Base-by-base conservation (phyloP, 2,113 vertebrate species). In the Epinephelus fuscoguttatus region DNA sequence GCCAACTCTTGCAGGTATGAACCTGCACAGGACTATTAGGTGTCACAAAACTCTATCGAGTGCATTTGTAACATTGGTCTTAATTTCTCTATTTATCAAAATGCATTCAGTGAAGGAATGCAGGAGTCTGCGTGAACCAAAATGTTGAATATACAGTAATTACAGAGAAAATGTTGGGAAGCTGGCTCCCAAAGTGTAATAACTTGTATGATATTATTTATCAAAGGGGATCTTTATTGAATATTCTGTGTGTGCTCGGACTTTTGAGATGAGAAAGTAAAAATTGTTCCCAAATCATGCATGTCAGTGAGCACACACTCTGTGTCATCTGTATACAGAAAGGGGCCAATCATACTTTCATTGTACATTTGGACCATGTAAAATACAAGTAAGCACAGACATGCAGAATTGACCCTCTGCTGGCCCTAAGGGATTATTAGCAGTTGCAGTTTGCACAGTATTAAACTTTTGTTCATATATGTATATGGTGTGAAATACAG, bases 101-200 rank as follows among this genome's bases (percentile, higher is more conserved):
- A 93, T 92, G 88, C 83, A 84, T 74, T 33, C 37, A 76, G 85
- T 33, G 33, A 71, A 74, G 63, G 68, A 72, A 67, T 82, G 74
- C 49, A 81, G 82, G 70, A 75, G 59, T 83, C 75, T 75, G 56
- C 92, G 91, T 80, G 74, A 90, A 89, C 30, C 49, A 84, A 86
- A 91, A 72, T 75, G 62, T 81, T 82, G 72, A 93, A 91, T 84
- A 91, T 85, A 85, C 33, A 74, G 30, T 76, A 71, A 85, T 89
- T 86, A 78, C 79, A 80, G 80, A 91, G 77, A 96, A 95, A 88
- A 95, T 84, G 93, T 92, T 93, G 97, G 98, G 98, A 98, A 99
- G 98, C 98, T 97, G 98, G 98, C 98, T 99, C 97, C 97, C 97
- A 97, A 94, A 95, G 92, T 97, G 96, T 97, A 95, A 95, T 96